These are phyloP conservation scores for Prosapia bicincta DNA, from an alignment of 2,888 invertebrate species.

Conservation along the genomic window DNA sequence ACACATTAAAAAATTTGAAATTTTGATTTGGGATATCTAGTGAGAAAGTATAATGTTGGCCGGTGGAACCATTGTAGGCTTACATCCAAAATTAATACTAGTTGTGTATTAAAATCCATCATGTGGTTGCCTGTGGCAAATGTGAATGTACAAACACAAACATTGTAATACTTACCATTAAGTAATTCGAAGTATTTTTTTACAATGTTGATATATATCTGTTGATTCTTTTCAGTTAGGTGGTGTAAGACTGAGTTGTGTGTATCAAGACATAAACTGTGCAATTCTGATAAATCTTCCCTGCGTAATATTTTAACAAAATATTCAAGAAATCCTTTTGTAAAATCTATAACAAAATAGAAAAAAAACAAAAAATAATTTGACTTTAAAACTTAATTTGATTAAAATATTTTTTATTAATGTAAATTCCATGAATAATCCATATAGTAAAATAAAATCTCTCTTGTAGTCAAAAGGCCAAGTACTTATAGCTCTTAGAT, in stretches of 20 bases:
- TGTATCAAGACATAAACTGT: neutral
- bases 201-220: neutral
- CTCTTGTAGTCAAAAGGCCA: neutral
- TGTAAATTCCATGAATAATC: too few relatives aligned
- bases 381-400: neutral
- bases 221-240: neutral
- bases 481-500: too few relatives aligned
- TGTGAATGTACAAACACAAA: neutral
- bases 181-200: neutral
- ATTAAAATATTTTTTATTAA: neutral
- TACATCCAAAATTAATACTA: too few relatives aligned
- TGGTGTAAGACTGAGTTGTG: neutral
- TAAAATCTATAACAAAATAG: neutral
- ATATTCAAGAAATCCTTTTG: neutral
- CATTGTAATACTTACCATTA: neutral
- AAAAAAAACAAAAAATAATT: neutral
- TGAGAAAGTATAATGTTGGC: too few relatives aligned
- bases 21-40: too few relatives aligned
- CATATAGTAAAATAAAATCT: neutral
- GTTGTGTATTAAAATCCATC: too few relatives aligned
- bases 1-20: too few relatives aligned
- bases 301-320: neutral
- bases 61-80: too few relatives aligned
- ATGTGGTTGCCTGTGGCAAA: too few relatives aligned
- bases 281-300: neutral